Conservation (phyloP, 2,113 vertebrate species). For the Anser cygnoides region DNA sequence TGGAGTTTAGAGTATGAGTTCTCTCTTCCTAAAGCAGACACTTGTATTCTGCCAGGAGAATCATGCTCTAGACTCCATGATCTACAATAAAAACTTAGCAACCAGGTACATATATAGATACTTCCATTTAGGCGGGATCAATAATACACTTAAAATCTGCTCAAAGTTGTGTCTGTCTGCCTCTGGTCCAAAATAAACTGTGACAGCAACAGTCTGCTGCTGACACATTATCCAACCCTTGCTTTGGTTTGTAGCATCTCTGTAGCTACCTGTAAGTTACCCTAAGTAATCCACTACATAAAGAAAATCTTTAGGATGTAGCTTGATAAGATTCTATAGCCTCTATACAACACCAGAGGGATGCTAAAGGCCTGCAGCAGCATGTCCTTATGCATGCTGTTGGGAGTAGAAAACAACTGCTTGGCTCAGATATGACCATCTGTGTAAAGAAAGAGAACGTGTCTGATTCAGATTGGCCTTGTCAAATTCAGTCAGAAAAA, state of each 20-base stretch:
- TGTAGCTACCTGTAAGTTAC: not conserved
- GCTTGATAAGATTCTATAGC: not conserved
- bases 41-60: not conserved
- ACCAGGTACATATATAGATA: not conserved
- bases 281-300: not conserved
- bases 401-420: not conserved
- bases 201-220: accelerated
- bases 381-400: not conserved
- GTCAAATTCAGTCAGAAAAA: not conserved
- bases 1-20: not conserved
- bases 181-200: not conserved
- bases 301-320: not conserved
- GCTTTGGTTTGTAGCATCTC: not conserved
- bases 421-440: not conserved
- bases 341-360: not conserved
- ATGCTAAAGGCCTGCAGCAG: not conserved
- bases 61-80: not conserved
- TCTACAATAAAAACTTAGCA: not conserved
- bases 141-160: not conserved
- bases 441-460: not conserved
- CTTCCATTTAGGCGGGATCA: not conserved
- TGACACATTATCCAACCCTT: not conserved
- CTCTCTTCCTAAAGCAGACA: not conserved
- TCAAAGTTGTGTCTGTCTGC: not conserved
- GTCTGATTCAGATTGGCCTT: not conserved